Percentiles rank a stretch among this genome's conserved stretches.
Evolutionary conservation across 2,797 vertebrate genomes (phyloP).

Genomic region (Aythya fuligula): DNA sequence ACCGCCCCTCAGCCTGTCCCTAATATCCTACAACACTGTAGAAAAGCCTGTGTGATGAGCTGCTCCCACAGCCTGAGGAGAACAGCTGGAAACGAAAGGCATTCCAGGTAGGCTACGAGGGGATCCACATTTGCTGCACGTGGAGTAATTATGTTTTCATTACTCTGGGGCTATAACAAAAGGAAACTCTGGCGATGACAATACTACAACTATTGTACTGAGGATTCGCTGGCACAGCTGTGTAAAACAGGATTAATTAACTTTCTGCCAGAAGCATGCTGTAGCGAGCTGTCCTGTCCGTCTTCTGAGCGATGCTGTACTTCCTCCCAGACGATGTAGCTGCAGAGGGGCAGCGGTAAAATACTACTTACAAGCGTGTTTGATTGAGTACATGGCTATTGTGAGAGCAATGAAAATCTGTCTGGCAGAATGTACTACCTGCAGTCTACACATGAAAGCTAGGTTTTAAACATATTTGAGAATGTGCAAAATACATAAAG

Average conservation of each 20-base stretch:
- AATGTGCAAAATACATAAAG: fast-evolving
- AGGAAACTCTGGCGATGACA: neutral
- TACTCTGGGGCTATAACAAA: neutral
- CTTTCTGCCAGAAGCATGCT: neutral
- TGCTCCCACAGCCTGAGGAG: neutral
- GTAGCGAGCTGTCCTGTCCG: neutral
- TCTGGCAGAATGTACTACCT: neutral
- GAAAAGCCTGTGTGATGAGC: neutral
- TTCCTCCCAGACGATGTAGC: neutral
- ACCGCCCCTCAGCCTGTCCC: neutral
- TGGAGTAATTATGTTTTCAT: neutral
- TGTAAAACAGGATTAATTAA: constrained; percentile 22
- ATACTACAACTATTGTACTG: neutral
- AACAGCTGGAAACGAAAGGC: neutral
- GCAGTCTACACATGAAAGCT: fast-evolving
- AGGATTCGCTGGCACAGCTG: neutral
- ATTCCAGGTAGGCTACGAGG: neutral
- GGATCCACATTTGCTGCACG: neutral
- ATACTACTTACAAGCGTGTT: fast-evolving
- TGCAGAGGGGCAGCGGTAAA: neutral
- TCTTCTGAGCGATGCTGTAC: neutral
- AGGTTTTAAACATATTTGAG: neutral
- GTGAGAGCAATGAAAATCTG: neutral
- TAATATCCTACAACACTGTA: fast-evolving
- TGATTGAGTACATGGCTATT: neutral